Conservation (phyloP, 2,888 invertebrate species). For the Synergus itoensis region DNA sequence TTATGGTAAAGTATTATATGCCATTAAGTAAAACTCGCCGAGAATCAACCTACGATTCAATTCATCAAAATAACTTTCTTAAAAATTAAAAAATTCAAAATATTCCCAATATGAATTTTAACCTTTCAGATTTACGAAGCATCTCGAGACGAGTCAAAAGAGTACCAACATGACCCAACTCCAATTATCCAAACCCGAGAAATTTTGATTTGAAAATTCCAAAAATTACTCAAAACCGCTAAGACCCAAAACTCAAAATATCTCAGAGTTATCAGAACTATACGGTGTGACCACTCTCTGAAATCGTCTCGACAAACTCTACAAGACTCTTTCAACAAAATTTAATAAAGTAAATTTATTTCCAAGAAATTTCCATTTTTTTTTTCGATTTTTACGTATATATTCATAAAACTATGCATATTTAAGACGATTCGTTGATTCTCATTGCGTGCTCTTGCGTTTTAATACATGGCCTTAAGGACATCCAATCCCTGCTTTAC, state of each 20-base stretch:
- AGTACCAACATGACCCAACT: neutral
- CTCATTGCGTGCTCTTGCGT: conserved; percentile 9
- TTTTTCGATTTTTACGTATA: conserved; percentile 1
- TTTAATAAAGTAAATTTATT: neutral
- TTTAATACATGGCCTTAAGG: too few relatives aligned
- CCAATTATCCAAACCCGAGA: neutral
- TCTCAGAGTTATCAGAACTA: neutral
- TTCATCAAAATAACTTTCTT: neutral
- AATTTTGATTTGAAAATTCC: neutral
- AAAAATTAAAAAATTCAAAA: neutral
- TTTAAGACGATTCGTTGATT: conserved; percentile 25
- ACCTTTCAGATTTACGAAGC: neutral
- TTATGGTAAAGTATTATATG: too few relatives aligned
- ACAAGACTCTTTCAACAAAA: neutral
- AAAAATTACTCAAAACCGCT: neutral
- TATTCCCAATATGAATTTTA: neutral
- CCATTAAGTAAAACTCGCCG: neutral
- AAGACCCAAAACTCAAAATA: neutral
- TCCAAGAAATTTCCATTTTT: neutral
- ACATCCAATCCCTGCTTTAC: too few relatives aligned
- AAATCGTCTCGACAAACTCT: neutral
- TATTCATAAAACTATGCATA: conserved; percentile 16
- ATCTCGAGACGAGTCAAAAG: neutral
- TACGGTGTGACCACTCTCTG: neutral
- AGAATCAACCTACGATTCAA: conserved; percentile 6